A percentile compares a stretch with the other conserved stretches of the same genome.
These are phyloP conservation scores for Tadarida brasiliensis DNA, from an alignment of 2,797 vertebrate genomes.

Conservation along the genomic window DNA sequence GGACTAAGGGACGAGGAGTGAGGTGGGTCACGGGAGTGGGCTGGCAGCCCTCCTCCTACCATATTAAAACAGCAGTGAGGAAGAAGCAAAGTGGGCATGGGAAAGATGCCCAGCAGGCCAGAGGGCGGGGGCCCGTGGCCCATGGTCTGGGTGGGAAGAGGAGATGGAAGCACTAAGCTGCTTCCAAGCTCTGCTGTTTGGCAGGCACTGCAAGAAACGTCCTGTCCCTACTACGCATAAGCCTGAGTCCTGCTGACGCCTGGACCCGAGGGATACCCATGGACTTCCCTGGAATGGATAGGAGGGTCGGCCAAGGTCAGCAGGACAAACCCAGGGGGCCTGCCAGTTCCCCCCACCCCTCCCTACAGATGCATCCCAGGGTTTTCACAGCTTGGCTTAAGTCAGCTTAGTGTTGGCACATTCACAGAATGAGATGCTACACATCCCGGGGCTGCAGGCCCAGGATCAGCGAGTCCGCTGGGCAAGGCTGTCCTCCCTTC, in stretches of 20 bases:
- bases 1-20: conserved; percentile 67
- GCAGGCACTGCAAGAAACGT: conserved; percentile 64
- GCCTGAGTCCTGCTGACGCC: conserved; percentile 58
- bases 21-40: neutral
- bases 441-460: conserved; percentile 82
- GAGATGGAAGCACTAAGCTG: conserved; percentile 60
- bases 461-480: conserved; percentile 83
- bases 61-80: conserved; percentile 72
- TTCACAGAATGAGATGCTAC: conserved; percentile 95
- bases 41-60: conserved; percentile 80
- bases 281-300: conserved; percentile 52
- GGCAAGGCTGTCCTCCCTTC: conserved; percentile 47
- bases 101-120: conserved; percentile 80
- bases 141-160: conserved; percentile 61
- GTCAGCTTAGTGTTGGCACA: conserved; percentile 91
- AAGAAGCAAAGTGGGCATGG: conserved; percentile 73
- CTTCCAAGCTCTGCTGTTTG: conserved; percentile 66
- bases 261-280: conserved; percentile 19
- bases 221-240: neutral
- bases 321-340: conserved; percentile 53
- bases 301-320: conserved; percentile 53
- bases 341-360: conserved; percentile 67
- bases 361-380: conserved; percentile 76
- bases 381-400: conserved; percentile 88
- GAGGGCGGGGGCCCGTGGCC: conserved; percentile 73